A percentile compares a stretch with the other conserved stretches of the same genome.
Conservation (phyloP, 2,888 invertebrate species). For the Autographa gamma region DNA sequence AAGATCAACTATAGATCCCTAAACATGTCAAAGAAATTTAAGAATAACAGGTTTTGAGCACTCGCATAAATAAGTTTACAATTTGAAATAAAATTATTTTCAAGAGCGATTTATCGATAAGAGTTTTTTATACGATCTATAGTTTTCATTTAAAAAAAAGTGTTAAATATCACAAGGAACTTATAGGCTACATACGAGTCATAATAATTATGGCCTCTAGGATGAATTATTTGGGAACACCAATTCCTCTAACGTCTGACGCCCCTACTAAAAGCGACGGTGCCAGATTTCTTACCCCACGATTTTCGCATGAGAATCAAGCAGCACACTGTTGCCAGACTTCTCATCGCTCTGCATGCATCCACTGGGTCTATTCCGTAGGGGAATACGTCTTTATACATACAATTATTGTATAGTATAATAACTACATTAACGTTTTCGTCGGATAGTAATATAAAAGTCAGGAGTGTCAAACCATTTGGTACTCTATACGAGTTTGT, state of each 20-base stretch:
- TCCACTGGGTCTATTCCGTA: not conserved
- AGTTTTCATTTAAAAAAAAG: not conserved
- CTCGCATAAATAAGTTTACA: not conserved
- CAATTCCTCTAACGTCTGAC: not conserved
- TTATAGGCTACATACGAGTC: slow-evolving; percentile 5
- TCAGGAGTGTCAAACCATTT: not conserved
- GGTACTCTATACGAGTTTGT: not conserved
- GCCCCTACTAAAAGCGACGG: not conserved
- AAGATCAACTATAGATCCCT: not conserved
- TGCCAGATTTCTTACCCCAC: not conserved
- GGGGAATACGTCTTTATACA: not conserved
- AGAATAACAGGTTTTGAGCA: not conserved
- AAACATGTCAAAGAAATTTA: not conserved
- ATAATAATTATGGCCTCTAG: not conserved
- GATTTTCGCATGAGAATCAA: not conserved
- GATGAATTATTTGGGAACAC: not conserved
- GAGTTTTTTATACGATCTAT: not conserved
- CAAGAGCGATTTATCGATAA: not conserved
- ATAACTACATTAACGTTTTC: slow-evolving; percentile 9
- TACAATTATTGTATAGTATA: not conserved
- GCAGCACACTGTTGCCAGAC: not conserved
- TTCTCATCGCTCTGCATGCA: not conserved
- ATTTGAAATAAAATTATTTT: not conserved
- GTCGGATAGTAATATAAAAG: slow-evolving; percentile 8
- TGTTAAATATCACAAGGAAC: slow-evolving; percentile 29